phyloP scores from a whole-genome alignment of 2,888 invertebrate genomes.

The Platypus cylindrus region DNA sequence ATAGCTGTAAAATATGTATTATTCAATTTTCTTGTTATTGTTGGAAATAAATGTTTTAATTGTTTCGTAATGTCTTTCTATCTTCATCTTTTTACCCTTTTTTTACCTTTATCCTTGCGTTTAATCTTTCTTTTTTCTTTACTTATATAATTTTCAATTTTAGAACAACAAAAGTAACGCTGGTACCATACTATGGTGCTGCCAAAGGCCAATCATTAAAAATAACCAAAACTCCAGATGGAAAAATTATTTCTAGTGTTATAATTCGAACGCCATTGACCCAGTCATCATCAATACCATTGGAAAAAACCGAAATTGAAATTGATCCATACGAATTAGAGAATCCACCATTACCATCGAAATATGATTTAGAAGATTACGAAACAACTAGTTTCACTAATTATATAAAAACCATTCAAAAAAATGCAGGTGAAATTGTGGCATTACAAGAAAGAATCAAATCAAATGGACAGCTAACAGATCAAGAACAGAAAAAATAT shows the following conservation, averaged over 20 bases:
- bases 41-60: no score
- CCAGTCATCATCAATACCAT: slow-evolving; percentile 14
- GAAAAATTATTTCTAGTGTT: slow-evolving; percentile 31
- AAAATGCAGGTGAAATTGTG: slow-evolving; percentile 44
- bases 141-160: no score
- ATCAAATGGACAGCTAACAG: slow-evolving; percentile 42
- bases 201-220: slow-evolving; percentile 55
- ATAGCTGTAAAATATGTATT: no score
- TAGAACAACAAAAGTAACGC: slow-evolving; percentile 24
- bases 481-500: slow-evolving; percentile 43
- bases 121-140: no score
- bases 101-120: no score
- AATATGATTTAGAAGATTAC: slow-evolving; percentile 28
- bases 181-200: slow-evolving; percentile 58
- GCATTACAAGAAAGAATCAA: slow-evolving; percentile 49
- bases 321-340: slow-evolving; percentile 23
- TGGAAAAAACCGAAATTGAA: slow-evolving; percentile 17
- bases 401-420: slow-evolving; percentile 46
- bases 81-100: no score
- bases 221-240: slow-evolving; percentile 42
- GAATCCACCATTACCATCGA: slow-evolving; percentile 28
- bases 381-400: no score
- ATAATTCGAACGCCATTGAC: slow-evolving; percentile 30
- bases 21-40: no score
- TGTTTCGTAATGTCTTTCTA: no score